Percentiles rank a stretch among this genome's conserved stretches.
Evolutionary conservation across 2,113 vertebrate species (phyloP).

Genomic region (Glaucidium brasilianum): DNA sequence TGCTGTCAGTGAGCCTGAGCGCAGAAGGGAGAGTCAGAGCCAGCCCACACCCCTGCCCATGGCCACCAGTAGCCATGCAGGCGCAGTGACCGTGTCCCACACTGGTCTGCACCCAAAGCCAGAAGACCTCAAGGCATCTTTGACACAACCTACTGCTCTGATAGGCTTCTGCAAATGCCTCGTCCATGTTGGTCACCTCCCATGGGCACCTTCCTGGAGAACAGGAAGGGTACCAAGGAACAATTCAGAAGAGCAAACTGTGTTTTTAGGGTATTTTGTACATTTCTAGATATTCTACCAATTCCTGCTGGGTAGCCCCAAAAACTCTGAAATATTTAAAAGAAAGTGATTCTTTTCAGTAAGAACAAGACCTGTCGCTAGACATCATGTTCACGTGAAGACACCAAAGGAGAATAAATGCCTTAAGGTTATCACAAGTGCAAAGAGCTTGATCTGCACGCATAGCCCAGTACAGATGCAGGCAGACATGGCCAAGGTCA

Average conservation of each 20-base stretch:
- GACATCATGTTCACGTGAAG: neutral
- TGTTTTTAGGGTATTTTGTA: neutral
- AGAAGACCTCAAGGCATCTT: neutral
- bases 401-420: neutral
- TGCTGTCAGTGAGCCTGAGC: neutral
- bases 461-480: neutral
- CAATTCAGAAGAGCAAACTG: neutral
- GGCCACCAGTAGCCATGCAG: neutral
- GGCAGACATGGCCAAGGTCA: neutral
- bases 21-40: neutral
- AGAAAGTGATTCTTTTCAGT: neutral
- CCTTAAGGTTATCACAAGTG: neutral
- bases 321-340: neutral
- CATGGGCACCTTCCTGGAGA: neutral
- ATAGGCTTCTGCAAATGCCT: neutral
- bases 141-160: neutral
- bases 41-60: neutral
- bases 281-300: neutral
- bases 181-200: accelerated
- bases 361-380: neutral
- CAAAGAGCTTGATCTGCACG: neutral
- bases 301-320: neutral
- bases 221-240: neutral
- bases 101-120: neutral
- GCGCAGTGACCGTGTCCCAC: neutral